Conservation (phyloP, 1,140 invertebrate genomes). For the Bemisia tabaci region DNA sequence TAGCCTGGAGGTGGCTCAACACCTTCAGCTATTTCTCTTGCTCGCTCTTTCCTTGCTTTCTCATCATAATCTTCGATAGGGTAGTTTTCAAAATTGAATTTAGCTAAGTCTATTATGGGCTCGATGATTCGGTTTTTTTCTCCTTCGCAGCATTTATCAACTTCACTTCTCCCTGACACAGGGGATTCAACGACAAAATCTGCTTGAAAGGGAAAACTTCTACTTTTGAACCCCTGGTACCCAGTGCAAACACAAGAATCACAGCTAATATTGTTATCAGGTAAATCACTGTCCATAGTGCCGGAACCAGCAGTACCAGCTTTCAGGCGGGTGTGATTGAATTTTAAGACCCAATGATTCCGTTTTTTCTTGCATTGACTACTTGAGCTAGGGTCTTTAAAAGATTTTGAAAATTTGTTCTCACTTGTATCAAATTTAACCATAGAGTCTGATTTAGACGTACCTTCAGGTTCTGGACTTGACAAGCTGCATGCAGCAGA, state of each 20-base stretch:
- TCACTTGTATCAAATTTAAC: background rate
- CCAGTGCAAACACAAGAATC: conserved; percentile 43
- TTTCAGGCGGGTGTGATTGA: conserved; percentile 42
- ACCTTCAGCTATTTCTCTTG: conserved; percentile 60
- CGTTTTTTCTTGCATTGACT: conserved; percentile 34
- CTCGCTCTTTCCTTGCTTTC: conserved; percentile 47
- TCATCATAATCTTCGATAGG: conserved; percentile 58
- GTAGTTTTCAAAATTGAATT: conserved; percentile 44
- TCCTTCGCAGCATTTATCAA: conserved; percentile 6
- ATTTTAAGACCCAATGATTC: conserved; percentile 45
- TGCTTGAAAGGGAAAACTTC: conserved; percentile 35
- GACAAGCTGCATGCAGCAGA: background rate
- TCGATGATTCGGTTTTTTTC: conserved; percentile 17
- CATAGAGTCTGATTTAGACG: background rate
- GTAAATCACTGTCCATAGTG: conserved; percentile 32
- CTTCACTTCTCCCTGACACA: conserved; percentile 21
- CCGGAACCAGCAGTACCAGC: conserved; percentile 32
- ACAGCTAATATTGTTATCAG: conserved; percentile 29
- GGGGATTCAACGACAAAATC: conserved; percentile 35
- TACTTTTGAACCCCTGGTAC: conserved; percentile 41
- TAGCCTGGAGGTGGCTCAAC: conserved; percentile 51
- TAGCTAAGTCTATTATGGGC: conserved; percentile 41
- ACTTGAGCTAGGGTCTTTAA: background rate
- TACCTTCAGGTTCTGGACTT: background rate
- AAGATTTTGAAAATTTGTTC: background rate